Evolutionary conservation across 2,797 vertebrate species (phyloP), one percentile per base, ranked within the genome.

Genomic region (Pithecia hirsuta): DNA sequence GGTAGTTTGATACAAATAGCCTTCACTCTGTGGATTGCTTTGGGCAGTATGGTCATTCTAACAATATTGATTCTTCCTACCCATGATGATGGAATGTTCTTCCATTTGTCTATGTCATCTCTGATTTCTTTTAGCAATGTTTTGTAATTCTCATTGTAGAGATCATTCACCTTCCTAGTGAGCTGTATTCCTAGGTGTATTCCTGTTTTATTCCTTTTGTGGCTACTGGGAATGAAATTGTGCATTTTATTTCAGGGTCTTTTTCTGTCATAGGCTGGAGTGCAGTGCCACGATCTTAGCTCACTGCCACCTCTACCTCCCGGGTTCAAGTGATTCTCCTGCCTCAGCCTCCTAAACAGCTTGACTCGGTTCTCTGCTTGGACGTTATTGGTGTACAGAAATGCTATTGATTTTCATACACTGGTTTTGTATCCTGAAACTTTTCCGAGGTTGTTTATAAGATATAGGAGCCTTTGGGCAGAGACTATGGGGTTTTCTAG

Each of bases 1-100:
- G 64, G 64, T 67, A 19, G 64, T 67, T n/a, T 67, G 33, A 67
- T 67, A n/a, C 0, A 0, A 67, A 67, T 17, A 67, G 33, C 33
- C 7, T 67, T 67, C 64, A 67, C 15, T n/a, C 64, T n/a, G 15
- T 67, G 15, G 7, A 67, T n/a, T 67, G 64, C 64, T 67, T n/a
- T 67, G 33, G 33, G 33, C 64, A 67, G 64, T n/a, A n/a, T 67
- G 33, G 7, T 67, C 64, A 67, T 67, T 67, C 61, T n/a, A n/a
- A n/a, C 61, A 67, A 67, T 67, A 67, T n/a, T n/a, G 3, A 64
- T n/a, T 19, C 33, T 67, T 67, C 15, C 64, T 19, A 67, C n/a
- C 33, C 33, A 19, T 19, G 33, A n/a, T 67, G 30, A 67, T 67
- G 64, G 33, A 67, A 67, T n/a, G 1, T n/a, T 67, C 19, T n/a